A percentile compares a stretch with the other conserved stretches of the same genome.
phyloP scores from a whole-genome alignment of 2,113 vertebrate genomes.

The Prietella phreatophila region DNA sequence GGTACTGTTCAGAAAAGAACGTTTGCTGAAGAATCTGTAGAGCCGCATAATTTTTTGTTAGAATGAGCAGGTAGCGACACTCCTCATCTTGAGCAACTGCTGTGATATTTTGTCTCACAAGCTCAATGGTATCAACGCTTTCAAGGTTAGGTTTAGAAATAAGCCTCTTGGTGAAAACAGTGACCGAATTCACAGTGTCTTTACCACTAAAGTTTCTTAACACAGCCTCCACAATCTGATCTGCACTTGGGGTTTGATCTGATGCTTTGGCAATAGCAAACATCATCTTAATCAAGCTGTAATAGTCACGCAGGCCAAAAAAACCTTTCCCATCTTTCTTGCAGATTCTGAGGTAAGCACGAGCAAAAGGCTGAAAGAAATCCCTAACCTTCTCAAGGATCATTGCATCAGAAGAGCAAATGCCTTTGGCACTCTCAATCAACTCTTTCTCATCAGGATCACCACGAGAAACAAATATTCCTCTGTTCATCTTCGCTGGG shows the following conservation, averaged over 20 bases:
- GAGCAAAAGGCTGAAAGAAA: conserved; percentile 82
- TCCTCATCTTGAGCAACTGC: conserved; percentile 74
- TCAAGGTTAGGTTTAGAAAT: conserved; percentile 54
- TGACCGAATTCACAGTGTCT: conserved; percentile 76
- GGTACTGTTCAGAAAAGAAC: conserved; percentile 72
- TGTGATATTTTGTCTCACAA: conserved; percentile 82
- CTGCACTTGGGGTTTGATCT: conserved; percentile 63
- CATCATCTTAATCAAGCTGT: conserved; percentile 96
- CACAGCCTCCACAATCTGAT: conserved; percentile 75
- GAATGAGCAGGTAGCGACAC: conserved; percentile 86
- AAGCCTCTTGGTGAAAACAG: conserved; percentile 73
- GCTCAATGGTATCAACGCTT: conserved; percentile 75
- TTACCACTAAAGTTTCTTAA: conserved; percentile 93
- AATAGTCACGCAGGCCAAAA: conserved; percentile 94
- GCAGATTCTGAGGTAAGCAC: conserved; percentile 80
- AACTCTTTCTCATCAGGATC: conserved; percentile 82
- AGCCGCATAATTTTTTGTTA: conserved; percentile 90
- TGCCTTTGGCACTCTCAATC: conserved; percentile 84
- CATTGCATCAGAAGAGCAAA: conserved; percentile 82
- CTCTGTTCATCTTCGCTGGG: conserved; percentile 97
- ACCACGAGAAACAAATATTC: conserved; percentile 92
- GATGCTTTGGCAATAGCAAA: conserved; percentile 76
- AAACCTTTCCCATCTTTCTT: conserved; percentile 81
- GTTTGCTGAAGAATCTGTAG: conserved; percentile 88
- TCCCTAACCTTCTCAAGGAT: conserved; percentile 75